Evolutionary conservation across 2,888 invertebrate genomes (phyloP).

Genomic region (Thelaira solivaga): DNA sequence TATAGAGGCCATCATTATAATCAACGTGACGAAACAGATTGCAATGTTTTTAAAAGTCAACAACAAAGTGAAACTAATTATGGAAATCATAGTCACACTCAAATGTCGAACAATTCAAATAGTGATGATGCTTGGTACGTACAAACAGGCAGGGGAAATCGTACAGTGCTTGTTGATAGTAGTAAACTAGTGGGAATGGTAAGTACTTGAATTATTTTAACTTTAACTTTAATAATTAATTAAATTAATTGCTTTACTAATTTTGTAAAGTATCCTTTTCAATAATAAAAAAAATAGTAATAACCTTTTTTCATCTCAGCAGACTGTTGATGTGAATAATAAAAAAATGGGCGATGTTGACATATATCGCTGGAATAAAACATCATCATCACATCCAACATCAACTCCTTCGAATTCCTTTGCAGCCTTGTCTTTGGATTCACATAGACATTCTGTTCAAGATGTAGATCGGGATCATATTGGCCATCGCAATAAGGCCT

Average conservation of each 20-base stretch:
- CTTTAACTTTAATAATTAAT: too few relatives aligned
- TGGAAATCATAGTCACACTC: constrained; percentile 46
- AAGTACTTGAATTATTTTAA: neutral
- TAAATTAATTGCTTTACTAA: too few relatives aligned
- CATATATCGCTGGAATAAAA: constrained; percentile 70
- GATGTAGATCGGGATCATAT: constrained; percentile 64
- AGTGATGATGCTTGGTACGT: constrained; percentile 74
- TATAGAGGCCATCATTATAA: constrained; percentile 70
- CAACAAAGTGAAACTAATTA: constrained; percentile 66
- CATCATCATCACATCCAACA: constrained; percentile 66
- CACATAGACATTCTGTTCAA: constrained; percentile 65
- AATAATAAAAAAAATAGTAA: too few relatives aligned
- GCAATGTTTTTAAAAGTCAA: constrained; percentile 68
- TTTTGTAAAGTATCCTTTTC: too few relatives aligned
- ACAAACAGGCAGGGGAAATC: constrained; percentile 74
- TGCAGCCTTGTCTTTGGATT: constrained; percentile 71
- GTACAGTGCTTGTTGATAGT: constrained; percentile 68
- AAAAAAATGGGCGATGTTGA: constrained; percentile 73
- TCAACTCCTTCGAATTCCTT: constrained; percentile 72
- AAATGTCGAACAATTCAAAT: constrained; percentile 63
- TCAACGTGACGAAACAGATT: constrained; percentile 67
- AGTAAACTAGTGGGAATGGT: constrained; percentile 69
- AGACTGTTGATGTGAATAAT: constrained; percentile 67
- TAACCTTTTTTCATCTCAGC: too few relatives aligned
- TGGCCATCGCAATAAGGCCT: neutral